Evolutionary conservation across 1,140 invertebrate genomes (phyloP).

Genomic region (Hesperophylax magnus): DNA sequence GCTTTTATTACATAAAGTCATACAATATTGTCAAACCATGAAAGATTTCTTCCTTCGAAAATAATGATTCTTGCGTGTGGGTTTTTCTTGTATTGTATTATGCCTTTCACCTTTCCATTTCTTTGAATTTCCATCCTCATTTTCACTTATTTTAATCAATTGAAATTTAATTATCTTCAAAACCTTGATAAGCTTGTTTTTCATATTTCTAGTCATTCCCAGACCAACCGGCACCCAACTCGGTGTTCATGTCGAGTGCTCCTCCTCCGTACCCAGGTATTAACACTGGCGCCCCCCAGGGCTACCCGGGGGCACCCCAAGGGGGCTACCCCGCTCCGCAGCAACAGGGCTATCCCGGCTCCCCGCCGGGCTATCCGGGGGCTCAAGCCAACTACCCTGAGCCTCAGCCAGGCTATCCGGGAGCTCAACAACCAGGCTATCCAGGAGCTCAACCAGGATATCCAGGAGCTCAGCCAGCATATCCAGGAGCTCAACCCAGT

Average conservation of each 20-base stretch:
- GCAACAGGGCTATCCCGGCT: slow-evolving; percentile 58
- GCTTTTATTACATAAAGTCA: no score
- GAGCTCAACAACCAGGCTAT: slow-evolving; percentile 37
- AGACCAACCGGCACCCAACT: slow-evolving; percentile 80
- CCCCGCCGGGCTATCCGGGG: slow-evolving; percentile 53
- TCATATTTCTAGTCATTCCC: slow-evolving; percentile 71
- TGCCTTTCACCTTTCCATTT: no score
- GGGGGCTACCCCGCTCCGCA: slow-evolving; percentile 53
- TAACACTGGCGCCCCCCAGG: slow-evolving; percentile 58
- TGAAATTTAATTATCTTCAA: no score
- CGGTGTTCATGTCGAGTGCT: slow-evolving; percentile 91
- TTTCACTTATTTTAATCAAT: no score
- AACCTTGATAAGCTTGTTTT: no score
- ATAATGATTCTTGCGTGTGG: no score
- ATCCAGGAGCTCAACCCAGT: slow-evolving; percentile 50
- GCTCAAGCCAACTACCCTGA: slow-evolving; percentile 51
- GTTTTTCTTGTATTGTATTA: no score
- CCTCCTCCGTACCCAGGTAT: slow-evolving; percentile 97
- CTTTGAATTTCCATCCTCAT: no score
- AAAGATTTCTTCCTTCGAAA: no score
- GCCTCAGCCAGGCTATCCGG: slow-evolving; percentile 48
- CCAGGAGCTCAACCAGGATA: slow-evolving; percentile 33
- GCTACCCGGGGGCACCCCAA: slow-evolving; percentile 39
- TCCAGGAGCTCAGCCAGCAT: slow-evolving; percentile 38
- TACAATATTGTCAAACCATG: no score